Conservation (phyloP, 2,888 invertebrate species). For the Coelogynopora nodosa region DNA sequence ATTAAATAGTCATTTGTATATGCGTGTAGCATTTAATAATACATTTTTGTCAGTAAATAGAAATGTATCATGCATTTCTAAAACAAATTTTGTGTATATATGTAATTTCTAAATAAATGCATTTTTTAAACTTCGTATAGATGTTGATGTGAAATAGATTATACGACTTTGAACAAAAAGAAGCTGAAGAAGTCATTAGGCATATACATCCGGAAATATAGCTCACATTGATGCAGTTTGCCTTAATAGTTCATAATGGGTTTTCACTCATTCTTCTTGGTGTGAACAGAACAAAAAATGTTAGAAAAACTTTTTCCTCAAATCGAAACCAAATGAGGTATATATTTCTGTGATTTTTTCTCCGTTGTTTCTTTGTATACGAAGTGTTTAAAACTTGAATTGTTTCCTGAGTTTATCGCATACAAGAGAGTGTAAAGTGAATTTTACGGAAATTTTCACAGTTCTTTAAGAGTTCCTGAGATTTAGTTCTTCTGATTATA, state of each 20-base stretch:
- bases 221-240: neutral
- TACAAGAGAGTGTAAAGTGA: neutral
- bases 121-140: too few relatives aligned
- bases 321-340: neutral
- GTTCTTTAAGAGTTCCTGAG: too few relatives aligned
- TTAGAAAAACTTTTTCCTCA: neutral
- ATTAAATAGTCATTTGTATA: too few relatives aligned
- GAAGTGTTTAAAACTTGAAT: neutral
- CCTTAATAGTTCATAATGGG: neutral
- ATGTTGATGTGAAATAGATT: neutral
- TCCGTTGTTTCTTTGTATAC: too few relatives aligned
- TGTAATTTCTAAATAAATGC: neutral
- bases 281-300: neutral
- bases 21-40: too few relatives aligned
- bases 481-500: too few relatives aligned
- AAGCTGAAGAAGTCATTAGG: slow-evolving; percentile 2
- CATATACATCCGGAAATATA: neutral
- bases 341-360: neutral
- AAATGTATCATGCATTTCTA: neutral
- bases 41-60: too few relatives aligned
- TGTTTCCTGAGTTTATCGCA: neutral
- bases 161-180: neutral
- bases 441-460: neutral
- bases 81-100: neutral
- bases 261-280: neutral